These are phyloP conservation scores for Bombus haemorrhoidalis DNA, from an alignment of 1,140 invertebrate genomes.

Conservation along the genomic window DNA sequence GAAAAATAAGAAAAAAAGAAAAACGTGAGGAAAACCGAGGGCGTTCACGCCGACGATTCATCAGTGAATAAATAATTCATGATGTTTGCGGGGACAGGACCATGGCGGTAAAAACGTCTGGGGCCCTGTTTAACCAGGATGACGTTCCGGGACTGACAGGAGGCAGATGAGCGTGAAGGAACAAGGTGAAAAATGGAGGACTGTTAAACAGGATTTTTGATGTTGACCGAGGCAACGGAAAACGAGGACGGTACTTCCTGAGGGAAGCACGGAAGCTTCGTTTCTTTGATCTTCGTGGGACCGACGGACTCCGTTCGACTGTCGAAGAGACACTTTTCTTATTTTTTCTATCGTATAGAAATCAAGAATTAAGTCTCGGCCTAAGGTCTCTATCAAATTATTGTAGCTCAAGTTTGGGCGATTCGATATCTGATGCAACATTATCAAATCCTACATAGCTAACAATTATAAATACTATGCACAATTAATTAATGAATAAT, in stretches of 20 bases:
- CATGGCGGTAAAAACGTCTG: conserved; percentile 37
- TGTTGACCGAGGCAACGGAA: conserved; percentile 65
- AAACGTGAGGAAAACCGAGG: conserved; percentile 58
- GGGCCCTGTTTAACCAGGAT: conserved; percentile 66
- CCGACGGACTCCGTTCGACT: not conserved
- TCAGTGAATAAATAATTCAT: conserved; percentile 76
- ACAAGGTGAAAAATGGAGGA: conserved; percentile 71
- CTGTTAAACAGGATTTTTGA: conserved; percentile 68
- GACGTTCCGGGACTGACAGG: conserved; percentile 72
- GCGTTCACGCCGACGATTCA: conserved; percentile 54
- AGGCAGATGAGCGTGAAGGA: conserved; percentile 73
- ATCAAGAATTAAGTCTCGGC: accelerated
- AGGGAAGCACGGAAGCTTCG: conserved; percentile 11
- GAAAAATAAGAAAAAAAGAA: not conserved
- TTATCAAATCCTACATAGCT: not conserved
- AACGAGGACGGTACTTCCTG: conserved; percentile 5
- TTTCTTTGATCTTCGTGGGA: conserved; percentile 36
- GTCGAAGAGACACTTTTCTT: not conserved
- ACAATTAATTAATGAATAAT: not conserved
- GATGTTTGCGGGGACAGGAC: conserved; percentile 48
- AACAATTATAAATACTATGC: not conserved
- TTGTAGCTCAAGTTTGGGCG: no score
- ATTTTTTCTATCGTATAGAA: not conserved
- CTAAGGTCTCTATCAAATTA: not conserved
- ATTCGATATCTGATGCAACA: no score